Conservation (phyloP, 23 tunicate genomes). For the Halocynthia roretzi region DNA sequence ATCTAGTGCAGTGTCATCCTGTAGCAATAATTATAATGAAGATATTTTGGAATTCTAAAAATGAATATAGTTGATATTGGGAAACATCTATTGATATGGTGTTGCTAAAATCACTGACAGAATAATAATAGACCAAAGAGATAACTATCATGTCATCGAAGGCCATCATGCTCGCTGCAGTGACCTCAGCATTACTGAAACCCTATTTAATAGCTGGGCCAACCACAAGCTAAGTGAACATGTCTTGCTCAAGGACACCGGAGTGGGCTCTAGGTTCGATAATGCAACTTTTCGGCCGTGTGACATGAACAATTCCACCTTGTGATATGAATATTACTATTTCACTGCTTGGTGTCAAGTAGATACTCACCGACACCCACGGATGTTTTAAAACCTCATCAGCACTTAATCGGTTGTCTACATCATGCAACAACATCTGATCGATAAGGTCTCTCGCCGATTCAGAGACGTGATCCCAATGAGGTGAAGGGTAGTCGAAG, state of each 20-base stretch:
- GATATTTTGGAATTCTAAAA: background rate
- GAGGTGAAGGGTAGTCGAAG: conserved; percentile 50
- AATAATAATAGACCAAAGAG: too few relatives aligned
- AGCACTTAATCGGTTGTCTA: conserved; percentile 33
- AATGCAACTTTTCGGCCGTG: too few relatives aligned
- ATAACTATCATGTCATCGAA: too few relatives aligned
- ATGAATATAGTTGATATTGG: too few relatives aligned
- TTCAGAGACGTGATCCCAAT: conserved; percentile 64
- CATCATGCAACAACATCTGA: conserved; percentile 26
- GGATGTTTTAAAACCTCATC: conserved; percentile 50
- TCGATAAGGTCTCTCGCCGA: conserved; percentile 39
- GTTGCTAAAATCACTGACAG: too few relatives aligned
- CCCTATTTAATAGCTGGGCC: too few relatives aligned
- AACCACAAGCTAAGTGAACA: too few relatives aligned
- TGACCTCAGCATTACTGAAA: conserved; percentile 5
- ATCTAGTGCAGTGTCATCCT: conserved; percentile 41
- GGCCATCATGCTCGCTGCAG: background rate
- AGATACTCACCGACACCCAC: conserved; percentile 29
- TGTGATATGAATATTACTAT: background rate
- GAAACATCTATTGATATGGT: too few relatives aligned
- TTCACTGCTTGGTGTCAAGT: background rate
- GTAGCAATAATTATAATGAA: background rate
- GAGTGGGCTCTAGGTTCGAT: too few relatives aligned
- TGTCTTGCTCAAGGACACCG: too few relatives aligned
- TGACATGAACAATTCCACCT: too few relatives aligned